phyloP scores from a whole-genome alignment of 1,140 invertebrate genomes.

The Aphis craccivora region DNA sequence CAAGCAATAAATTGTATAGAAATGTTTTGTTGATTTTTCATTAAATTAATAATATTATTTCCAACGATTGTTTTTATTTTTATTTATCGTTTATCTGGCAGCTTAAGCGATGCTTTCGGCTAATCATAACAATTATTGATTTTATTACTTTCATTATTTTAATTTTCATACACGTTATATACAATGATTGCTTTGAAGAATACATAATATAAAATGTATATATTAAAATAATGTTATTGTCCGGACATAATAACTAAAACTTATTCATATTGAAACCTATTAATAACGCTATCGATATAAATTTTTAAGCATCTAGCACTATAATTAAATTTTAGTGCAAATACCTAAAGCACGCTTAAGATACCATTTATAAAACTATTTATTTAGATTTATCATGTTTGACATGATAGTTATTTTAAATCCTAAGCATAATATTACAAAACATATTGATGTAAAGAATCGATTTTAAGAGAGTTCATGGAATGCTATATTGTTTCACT shows the following conservation, averaged over 20 bases:
- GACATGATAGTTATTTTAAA: conserved; percentile 7
- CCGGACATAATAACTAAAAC: not conserved
- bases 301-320: conserved; percentile 18
- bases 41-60: conserved; percentile 57
- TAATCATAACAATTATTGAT: conserved; percentile 51
- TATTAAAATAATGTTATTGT: conserved; percentile 11
- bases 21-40: conserved; percentile 57
- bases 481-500: conserved; percentile 42
- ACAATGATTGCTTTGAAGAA: conserved; percentile 17
- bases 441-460: conserved; percentile 35
- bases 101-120: conserved; percentile 57
- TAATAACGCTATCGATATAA: not conserved
- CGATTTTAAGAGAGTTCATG: conserved; percentile 31
- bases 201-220: not conserved
- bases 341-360: conserved; percentile 55
- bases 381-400: conserved; percentile 26
- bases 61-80: conserved; percentile 49
- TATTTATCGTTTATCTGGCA: conserved; percentile 31
- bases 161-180: conserved; percentile 27
- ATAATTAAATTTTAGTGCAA: not conserved
- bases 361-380: conserved; percentile 29
- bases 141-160: conserved; percentile 4
- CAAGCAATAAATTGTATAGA: conserved; percentile 52
- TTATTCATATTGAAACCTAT: conserved; percentile 28
- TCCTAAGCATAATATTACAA: conserved; percentile 4